Evolutionary conservation across 2,113 vertebrate genomes (phyloP).

Genomic region (Bujurquina vittata): DNA sequence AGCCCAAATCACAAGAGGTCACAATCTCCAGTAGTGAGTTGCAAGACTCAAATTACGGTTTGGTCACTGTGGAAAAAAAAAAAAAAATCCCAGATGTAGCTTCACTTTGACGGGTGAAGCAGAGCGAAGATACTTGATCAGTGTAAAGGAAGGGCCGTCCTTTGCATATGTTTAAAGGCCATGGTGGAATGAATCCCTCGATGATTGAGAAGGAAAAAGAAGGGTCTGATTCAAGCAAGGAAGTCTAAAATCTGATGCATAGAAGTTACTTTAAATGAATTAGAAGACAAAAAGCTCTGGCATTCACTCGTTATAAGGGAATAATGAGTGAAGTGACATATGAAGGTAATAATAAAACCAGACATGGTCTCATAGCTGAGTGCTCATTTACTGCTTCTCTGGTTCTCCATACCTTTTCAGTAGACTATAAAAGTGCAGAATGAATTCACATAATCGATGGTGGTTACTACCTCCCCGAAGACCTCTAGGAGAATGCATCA

Average conservation of each 20-base stretch:
- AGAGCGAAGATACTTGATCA: conserved; percentile 52
- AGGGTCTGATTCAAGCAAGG: conserved; percentile 27
- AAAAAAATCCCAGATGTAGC: conserved; percentile 54
- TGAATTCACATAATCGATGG: conserved; percentile 63
- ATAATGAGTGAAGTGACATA: conserved; percentile 58
- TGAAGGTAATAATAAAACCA: conserved; percentile 71
- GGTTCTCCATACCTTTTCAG: conserved; percentile 52
- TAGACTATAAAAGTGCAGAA: conserved; percentile 64
- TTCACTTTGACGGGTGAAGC: conserved; percentile 51
- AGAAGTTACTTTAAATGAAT: conserved; percentile 32
- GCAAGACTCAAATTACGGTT: conserved; percentile 65
- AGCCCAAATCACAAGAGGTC: conserved; percentile 68
- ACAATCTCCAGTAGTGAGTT: conserved; percentile 55
- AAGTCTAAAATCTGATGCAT: conserved; percentile 13
- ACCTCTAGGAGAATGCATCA: conserved; percentile 50
- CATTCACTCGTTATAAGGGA: conserved; percentile 38
- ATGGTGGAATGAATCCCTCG: conserved; percentile 38
- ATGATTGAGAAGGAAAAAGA: conserved; percentile 24
- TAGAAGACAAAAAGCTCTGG: conserved; percentile 27
- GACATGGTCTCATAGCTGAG: conserved; percentile 63
- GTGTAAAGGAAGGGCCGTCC: conserved; percentile 24
- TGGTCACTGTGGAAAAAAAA: conserved; percentile 56
- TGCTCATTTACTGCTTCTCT: conserved; percentile 61
- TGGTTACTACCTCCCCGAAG: conserved; percentile 66
- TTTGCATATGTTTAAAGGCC: conserved; percentile 9